A percentile compares a stretch with the other conserved stretches of the same genome.
These are phyloP conservation scores for Erannis defoliaria DNA, from an alignment of 2,888 invertebrate species.

Conservation along the genomic window DNA sequence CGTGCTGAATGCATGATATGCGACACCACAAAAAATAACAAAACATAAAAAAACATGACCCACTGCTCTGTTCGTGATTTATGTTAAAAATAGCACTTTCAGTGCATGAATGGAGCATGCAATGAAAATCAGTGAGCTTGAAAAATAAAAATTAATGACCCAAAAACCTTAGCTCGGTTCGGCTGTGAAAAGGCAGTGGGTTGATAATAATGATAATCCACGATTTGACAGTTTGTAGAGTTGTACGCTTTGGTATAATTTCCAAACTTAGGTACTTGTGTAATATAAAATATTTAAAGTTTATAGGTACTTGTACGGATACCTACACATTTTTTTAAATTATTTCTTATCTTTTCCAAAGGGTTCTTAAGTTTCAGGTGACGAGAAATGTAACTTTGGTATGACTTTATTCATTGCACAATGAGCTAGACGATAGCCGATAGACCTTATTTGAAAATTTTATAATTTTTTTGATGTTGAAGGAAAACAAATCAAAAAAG, in stretches of 20 bases:
- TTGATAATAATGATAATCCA: slow-evolving; percentile 20
- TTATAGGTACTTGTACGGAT: too few species aligned
- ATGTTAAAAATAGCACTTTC: slow-evolving; percentile 5
- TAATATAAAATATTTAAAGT: too few species aligned
- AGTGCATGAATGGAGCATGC: slow-evolving; percentile 25
- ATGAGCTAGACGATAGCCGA: too few species aligned
- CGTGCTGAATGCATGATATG: slow-evolving; percentile 48
- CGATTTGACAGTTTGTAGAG: slow-evolving; percentile 25
- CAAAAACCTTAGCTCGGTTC: slow-evolving; percentile 13
- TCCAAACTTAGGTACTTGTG: too few species aligned
- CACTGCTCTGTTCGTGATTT: slow-evolving; percentile 12
- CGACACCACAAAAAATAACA: slow-evolving; percentile 8
- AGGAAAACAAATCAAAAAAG: too few species aligned
- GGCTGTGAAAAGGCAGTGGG: slow-evolving; percentile 19
- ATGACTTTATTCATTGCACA: too few species aligned
- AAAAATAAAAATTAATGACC: slow-evolving; percentile 11
- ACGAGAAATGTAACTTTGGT: too few species aligned
- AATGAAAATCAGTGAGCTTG: slow-evolving; percentile 15
- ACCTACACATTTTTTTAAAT: too few species aligned
- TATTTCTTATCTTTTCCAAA: too few species aligned
- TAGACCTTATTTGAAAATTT: too few species aligned
- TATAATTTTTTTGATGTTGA: too few species aligned
- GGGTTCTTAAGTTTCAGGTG: too few species aligned
- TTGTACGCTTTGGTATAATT: background rate
- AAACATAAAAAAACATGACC: slow-evolving; percentile 5